These are phyloP conservation scores for Mesorhabditis spiculigera DNA, from an alignment of 2,888 invertebrate species.

Conservation along the genomic window DNA sequence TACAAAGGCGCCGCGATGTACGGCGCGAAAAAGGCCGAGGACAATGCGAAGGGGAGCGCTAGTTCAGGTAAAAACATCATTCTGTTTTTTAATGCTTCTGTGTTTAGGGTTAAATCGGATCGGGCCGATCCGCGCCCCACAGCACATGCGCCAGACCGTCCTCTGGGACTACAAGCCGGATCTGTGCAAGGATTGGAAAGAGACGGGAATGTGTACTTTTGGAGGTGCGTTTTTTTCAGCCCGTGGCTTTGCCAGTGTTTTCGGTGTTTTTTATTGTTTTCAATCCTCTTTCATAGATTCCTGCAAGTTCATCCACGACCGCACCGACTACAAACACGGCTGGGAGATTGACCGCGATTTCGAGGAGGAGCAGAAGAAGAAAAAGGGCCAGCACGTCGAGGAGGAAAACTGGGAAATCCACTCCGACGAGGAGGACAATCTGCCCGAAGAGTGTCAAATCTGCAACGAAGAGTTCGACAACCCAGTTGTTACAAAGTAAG, in stretches of 20 bases:
- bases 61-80: conserved; percentile 52
- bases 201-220: conserved; percentile 98
- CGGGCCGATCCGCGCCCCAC: conserved; percentile 88
- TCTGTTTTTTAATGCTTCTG: conserved; percentile 63
- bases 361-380: conserved; percentile 19
- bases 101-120: conserved; percentile 56
- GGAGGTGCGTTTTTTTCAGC: conserved; percentile 72
- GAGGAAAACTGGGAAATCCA: conserved; percentile 49
- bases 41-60: conserved; percentile 85
- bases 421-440: conserved; percentile 70
- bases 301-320: conserved; percentile 96
- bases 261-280: no score
- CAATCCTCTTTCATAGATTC: conserved; percentile 71
- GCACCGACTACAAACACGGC: conserved; percentile 96
- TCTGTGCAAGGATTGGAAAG: conserved; percentile 98
- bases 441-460: conserved; percentile 91
- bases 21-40: conserved; percentile 84
- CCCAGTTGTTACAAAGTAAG: conserved; percentile 87
- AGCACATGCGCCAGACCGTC: conserved; percentile 86
- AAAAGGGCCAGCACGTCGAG: conserved; percentile 29
- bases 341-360: conserved; percentile 92
- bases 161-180: conserved; percentile 99
- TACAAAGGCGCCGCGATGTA: conserved; percentile 94
- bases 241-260: no score
- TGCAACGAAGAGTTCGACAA: conserved; percentile 81